Evolutionary conservation across 2,888 invertebrate genomes (phyloP), one percentile per base, ranked within the genome.

Genomic region (Luperina testacea): DNA sequence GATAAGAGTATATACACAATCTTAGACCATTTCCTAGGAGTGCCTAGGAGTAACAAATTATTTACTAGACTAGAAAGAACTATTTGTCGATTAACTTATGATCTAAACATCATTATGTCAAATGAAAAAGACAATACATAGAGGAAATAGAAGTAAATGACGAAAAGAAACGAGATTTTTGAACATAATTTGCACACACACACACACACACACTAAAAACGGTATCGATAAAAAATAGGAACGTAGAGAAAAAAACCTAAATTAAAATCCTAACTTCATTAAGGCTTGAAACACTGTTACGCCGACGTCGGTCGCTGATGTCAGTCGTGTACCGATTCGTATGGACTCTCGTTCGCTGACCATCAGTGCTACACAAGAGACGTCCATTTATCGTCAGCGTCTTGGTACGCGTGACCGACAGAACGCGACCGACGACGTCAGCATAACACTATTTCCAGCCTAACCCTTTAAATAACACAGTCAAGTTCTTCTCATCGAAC

Each of bases 31-130:
- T 90, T 79, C 83, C 88, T 91, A 90, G 81, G 80, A 87, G 74
- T 93, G 90, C 82, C 88, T 91, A 90, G 81, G 81, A 88, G 78
- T 93, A 91, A 92, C 90, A 91, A 92, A 92, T 88, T 87, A 89
- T 75, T 90, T 88, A 80, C 80, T 87, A 86, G 82, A 80, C 86
- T 89, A 91, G 57, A 87, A 81, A 87, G 76, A 81, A 77, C 88
- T 90, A 89, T 87, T 86, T 83, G 85, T 87, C 80, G 74, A 87
- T 87, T 75, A 86, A 87, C 71, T 85, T 88, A 91, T 7, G 53
- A 70, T 80, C 68, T 82, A 84, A 72, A 81, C 63, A 78, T 82
- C 70, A 83, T 61, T 75, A 78, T 77, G 68, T 78, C 72, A 27
- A 83, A 70, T 32, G 1, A 48, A 74, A 48, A 45, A 9, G 8